These are phyloP conservation scores for Pegoplata infirma DNA, from an alignment of 2,888 invertebrate genomes.

Conservation along the genomic window DNA sequence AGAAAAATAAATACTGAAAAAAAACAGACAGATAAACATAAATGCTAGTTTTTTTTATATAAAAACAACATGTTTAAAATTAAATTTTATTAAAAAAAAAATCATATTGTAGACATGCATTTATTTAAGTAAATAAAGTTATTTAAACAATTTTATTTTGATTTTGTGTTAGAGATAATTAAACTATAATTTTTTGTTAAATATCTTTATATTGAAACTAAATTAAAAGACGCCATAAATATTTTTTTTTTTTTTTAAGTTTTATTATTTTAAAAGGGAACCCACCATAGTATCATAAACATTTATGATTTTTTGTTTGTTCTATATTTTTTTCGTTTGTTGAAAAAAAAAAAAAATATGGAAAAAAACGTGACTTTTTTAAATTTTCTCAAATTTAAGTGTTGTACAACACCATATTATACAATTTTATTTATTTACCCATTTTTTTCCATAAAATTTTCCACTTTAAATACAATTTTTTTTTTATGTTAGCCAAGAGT, in stretches of 20 bases:
- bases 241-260: conserved; percentile 1
- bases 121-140: conserved; percentile 1
- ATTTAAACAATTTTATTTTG: conserved; percentile 5
- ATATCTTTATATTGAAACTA: neutral
- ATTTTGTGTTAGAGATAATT: conserved; percentile 13
- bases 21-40: conserved; percentile 12
- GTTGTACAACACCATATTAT: neutral
- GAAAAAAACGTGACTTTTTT: conserved; percentile 50
- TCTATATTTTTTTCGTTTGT: conserved; percentile 4
- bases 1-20: conserved; percentile 11
- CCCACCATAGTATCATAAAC: neutral
- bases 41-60: neutral
- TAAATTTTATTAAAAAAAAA: neutral
- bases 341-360: neutral
- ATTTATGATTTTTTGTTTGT: conserved; percentile 8
- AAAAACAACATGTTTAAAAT: neutral
- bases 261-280: conserved; percentile 10
- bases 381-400: conserved; percentile 40
- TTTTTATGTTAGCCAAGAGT: no score
- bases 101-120: neutral
- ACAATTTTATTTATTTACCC: neutral
- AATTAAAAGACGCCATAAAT: conserved; percentile 38
- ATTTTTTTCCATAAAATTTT: neutral
- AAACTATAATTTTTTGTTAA: conserved; percentile 3
- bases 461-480: no score